Base-by-base conservation (phyloP, 2,113 vertebrate genomes). In the Madoqua kirkii region DNA sequence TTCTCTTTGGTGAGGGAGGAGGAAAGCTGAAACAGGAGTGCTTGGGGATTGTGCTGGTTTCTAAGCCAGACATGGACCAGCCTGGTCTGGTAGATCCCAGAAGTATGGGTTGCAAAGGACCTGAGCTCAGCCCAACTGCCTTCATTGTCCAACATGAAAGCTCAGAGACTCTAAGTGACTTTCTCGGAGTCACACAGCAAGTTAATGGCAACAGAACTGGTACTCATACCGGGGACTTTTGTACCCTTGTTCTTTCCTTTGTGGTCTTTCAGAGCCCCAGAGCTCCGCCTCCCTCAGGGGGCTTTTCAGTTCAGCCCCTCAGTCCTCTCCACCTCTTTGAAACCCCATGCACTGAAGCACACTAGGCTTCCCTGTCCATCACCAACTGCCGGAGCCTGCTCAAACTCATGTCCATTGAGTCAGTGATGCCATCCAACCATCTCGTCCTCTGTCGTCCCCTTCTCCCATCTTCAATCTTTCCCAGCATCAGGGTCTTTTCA, bases 1-100 rank as follows among this genome's bases (percentile, higher is more conserved):
- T 96, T 96, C 95, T 92, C 94, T 85, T 79, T 45, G 48, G 27
- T 31, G 85, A 93, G 86, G 79, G 95, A 94, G 88, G 87, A 93
- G 78, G 52, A 60, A 48, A 59, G 88, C 78, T 71, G 67, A 43
- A 27, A 57, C 25, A 36, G 27, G 76, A 76, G 93, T 79, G 43
- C 76, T 57, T 93, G 57, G 55, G 74, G 78, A 64, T 14, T 27
- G 9, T 21, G 74, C 21, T 52, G 33, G 67, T 90, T 92, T 96
- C 67, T 90, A 0, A 27, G 3, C 86, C 92, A 84, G 55, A 67
- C 89, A 89, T 71, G 74, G 67, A 60, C 81, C 67, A 23, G 31
- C 21, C 96, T 71, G 23, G 31, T 54, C 11, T 40, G 48, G 54
- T 29, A 36, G 78, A 45, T 91, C 78, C 91, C 87, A 52, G 55